A percentile compares a stretch with the other conserved stretches of the same genome.
Conservation (phyloP, 2,888 invertebrate genomes). For the Trissonchulus sp. region DNA sequence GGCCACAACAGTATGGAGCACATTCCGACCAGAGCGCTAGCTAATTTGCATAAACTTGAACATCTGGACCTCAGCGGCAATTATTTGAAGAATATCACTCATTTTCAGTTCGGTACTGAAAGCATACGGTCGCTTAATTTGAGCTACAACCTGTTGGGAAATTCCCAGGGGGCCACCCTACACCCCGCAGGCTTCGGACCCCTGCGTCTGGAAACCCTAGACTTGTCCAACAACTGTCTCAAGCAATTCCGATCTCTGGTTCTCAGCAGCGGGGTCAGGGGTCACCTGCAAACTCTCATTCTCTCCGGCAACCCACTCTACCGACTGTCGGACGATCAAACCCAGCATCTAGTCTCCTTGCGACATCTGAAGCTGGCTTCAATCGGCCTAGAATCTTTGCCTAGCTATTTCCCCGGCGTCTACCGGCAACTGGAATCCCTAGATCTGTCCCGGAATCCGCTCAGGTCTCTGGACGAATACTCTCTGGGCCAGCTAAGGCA, state of each 20-base stretch:
- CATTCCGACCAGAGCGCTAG: not conserved
- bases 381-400: slow-evolving; percentile 3
- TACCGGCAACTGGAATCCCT: not conserved
- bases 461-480: not conserved
- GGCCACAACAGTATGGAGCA: not conserved
- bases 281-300: not conserved
- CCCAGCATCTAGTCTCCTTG: not conserved
- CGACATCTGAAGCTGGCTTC: not conserved
- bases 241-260: not conserved
- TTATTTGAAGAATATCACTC: not conserved
- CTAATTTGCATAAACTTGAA: not conserved
- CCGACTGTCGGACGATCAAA: not conserved
- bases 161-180: not conserved
- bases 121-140: slow-evolving; percentile 11
- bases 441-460: slow-evolving; percentile 19
- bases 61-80: not conserved
- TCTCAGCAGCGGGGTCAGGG: not conserved
- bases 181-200: not conserved
- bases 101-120: not conserved
- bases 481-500: not conserved
- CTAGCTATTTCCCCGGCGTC: not conserved
- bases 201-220: slow-evolving; percentile 3
- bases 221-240: slow-evolving; percentile 20
- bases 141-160: slow-evolving; percentile 2
- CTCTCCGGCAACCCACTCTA: slow-evolving; percentile 22